These are phyloP conservation scores for Poecile montanus DNA, from an alignment of 2,797 vertebrate species.

Conservation along the genomic window DNA sequence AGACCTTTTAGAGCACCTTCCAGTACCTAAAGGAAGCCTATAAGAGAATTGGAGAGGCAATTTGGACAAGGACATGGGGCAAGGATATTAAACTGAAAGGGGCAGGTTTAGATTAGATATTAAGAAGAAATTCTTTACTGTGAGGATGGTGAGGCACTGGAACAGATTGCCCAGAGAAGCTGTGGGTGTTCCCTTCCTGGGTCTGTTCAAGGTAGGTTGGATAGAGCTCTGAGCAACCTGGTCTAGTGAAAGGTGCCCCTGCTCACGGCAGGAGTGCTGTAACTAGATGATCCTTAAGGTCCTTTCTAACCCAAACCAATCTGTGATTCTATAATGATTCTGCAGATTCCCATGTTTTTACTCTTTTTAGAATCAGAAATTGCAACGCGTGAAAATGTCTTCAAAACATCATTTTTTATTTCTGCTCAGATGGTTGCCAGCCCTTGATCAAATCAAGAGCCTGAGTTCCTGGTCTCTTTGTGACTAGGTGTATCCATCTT, in stretches of 20 bases:
- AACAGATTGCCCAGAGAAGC: not conserved
- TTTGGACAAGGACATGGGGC: not conserved
- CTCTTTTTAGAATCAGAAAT: not conserved
- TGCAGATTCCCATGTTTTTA: not conserved
- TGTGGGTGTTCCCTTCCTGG: not conserved
- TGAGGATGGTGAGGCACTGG: not conserved
- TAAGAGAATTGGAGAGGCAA: not conserved
- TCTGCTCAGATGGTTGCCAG: not conserved
- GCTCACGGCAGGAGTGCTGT: not conserved
- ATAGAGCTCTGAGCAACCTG: not conserved
- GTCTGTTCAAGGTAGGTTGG: not conserved
- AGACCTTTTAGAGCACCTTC: not conserved
- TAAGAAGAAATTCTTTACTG: not conserved
- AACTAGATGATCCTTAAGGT: not conserved
- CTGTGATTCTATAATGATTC: not conserved
- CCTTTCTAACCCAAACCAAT: not conserved
- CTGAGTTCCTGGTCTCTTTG: not conserved
- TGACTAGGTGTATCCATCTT: not conserved
- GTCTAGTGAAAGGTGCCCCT: not conserved
- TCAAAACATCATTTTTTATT: not conserved
- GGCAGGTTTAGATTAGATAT: not conserved
- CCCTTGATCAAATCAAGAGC: not conserved
- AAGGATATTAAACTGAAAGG: not conserved
- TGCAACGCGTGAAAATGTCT: not conserved
- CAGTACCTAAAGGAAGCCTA: not conserved